A percentile compares a stretch with the other conserved stretches of the same genome.
Conservation (phyloP, 2,113 vertebrate species). For the Marmota flaviventris region DNA sequence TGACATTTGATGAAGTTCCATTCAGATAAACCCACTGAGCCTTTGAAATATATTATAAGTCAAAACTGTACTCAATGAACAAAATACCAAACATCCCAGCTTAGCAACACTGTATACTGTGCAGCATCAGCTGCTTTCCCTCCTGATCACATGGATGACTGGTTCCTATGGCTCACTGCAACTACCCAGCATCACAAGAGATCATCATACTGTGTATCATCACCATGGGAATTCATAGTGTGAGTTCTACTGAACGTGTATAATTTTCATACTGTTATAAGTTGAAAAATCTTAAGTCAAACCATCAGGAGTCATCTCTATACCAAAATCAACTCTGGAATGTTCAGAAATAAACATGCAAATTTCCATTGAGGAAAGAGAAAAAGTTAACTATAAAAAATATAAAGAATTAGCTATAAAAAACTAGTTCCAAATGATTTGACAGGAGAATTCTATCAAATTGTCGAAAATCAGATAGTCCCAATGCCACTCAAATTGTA, state of each 20-base stretch:
- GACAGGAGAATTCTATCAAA: background rate
- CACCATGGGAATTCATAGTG: background rate
- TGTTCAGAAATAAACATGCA: background rate
- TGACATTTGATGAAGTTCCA: background rate
- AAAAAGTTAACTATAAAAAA: background rate
- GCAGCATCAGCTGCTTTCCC: background rate
- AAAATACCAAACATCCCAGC: background rate
- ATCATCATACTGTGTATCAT: background rate
- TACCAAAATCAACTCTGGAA: background rate
- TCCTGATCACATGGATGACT: background rate
- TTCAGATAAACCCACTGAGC: background rate
- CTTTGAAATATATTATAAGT: background rate
- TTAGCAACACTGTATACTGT: background rate
- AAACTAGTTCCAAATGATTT: background rate
- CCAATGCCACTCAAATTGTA: background rate
- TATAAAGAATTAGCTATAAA: constrained; percentile 10
- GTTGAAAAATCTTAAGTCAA: background rate
- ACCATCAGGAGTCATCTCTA: background rate
- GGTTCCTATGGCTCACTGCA: background rate
- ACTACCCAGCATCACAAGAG: background rate
- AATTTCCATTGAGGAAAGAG: background rate
- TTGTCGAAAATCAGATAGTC: background rate
- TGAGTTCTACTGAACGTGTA: background rate
- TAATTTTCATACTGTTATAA: background rate
- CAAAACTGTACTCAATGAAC: background rate